These are phyloP conservation scores for Lasiurus cinereus DNA, from an alignment of 2,113 vertebrate genomes.

Conservation along the genomic window DNA sequence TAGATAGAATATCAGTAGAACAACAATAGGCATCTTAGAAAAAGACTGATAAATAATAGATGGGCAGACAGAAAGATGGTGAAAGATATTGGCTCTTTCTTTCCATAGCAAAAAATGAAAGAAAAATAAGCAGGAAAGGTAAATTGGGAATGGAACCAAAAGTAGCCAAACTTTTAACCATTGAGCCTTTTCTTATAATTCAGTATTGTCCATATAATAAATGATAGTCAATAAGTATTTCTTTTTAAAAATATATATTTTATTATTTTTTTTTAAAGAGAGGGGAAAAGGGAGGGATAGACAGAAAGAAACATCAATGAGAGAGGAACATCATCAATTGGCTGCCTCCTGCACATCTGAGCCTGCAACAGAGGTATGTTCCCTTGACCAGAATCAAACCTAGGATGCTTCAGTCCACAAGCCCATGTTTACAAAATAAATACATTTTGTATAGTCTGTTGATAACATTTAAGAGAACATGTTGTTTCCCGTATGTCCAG, in stretches of 20 bases:
- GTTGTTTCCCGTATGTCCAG: not conserved
- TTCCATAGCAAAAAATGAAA: not conserved
- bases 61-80: not conserved
- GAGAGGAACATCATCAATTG: no score
- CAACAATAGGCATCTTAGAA: constrained; percentile 11
- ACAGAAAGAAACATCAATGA: no score
- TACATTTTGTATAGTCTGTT: not conserved
- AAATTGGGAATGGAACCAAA: constrained; percentile 1
- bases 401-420: no score
- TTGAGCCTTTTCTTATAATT: not conserved
- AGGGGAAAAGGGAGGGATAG: no score
- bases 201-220: not conserved
- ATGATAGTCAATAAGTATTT: not conserved
- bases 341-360: no score
- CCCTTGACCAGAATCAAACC: no score
- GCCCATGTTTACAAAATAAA: not conserved
- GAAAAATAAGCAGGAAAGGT: constrained; percentile 6
- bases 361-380: no score
- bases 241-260: not conserved
- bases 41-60: constrained; percentile 66
- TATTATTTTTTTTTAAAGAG: no score
- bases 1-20: not conserved
- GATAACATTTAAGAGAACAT: not conserved
- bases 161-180: not conserved
- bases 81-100: constrained; percentile 21